Conservation (phyloP, 2,113 vertebrate genomes). For the Hucho hucho region DNA sequence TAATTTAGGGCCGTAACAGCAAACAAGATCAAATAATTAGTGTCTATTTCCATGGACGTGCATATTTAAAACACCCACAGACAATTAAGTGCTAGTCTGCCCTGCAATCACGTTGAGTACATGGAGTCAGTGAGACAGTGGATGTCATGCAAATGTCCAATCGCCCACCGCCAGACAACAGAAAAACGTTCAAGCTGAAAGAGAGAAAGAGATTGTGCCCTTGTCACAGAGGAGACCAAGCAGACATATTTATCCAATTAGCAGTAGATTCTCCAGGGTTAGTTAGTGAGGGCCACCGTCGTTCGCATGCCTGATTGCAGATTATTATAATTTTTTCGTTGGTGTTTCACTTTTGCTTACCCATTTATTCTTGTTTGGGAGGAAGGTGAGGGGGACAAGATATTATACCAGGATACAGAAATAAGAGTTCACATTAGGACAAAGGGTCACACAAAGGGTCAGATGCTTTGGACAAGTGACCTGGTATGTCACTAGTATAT, state of each 20-base stretch:
- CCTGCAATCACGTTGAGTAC: constrained; percentile 77
- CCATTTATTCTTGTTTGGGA: constrained; percentile 66
- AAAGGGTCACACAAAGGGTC: constrained; percentile 47
- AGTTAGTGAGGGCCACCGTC: neutral
- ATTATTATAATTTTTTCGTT: constrained; percentile 52
- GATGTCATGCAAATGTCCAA: constrained; percentile 76
- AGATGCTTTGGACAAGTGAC: constrained; percentile 21
- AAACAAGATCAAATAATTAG: constrained; percentile 82
- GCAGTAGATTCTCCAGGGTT: constrained; percentile 57
- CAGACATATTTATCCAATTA: constrained; percentile 62
- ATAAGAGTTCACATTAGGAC: constrained; percentile 57
- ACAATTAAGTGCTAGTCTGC: constrained; percentile 78
- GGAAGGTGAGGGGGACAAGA: constrained; percentile 44
- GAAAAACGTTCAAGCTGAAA: constrained; percentile 50
- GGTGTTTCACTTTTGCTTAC: constrained; percentile 69
- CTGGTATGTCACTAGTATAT: constrained; percentile 5
- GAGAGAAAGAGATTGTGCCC: constrained; percentile 34
- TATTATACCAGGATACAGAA: constrained; percentile 60
- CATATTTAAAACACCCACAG: constrained; percentile 77
- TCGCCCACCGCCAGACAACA: constrained; percentile 44
- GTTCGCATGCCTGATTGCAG: constrained; percentile 69
- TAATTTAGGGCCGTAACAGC: constrained; percentile 72
- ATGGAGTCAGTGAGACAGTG: constrained; percentile 41
- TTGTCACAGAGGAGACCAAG: constrained; percentile 54
- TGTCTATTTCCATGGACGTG: constrained; percentile 80